Conservation (phyloP, 2,113 vertebrate genomes). For the Cisticola juncidis region DNA sequence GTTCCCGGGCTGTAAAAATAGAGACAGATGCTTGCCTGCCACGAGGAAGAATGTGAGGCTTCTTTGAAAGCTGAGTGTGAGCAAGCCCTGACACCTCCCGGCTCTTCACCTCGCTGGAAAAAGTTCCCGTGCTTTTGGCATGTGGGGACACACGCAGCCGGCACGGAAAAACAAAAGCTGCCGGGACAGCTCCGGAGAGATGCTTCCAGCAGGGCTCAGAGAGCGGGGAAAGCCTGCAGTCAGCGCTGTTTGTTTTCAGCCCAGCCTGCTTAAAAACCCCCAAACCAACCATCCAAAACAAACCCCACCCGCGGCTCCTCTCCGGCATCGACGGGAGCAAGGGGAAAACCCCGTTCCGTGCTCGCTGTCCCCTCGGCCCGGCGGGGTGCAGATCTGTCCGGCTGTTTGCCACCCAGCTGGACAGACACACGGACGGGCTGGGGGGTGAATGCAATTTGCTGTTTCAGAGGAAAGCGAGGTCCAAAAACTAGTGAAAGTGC, state of each 20-base stretch:
- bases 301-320: neutral
- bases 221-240: neutral
- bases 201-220: slow-evolving; percentile 42
- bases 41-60: slow-evolving; percentile 48
- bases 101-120: slow-evolving; percentile 50
- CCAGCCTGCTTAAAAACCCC: neutral
- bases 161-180: slow-evolving; percentile 16
- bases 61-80: slow-evolving; percentile 30
- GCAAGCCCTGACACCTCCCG: slow-evolving; percentile 59
- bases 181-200: slow-evolving; percentile 12
- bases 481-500: neutral
- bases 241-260: slow-evolving; percentile 6
- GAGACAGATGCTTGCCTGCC: slow-evolving; percentile 15
- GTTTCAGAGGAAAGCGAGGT: slow-evolving; percentile 14
- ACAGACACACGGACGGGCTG: neutral
- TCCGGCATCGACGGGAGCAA: neutral
- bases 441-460: neutral
- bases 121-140: slow-evolving; percentile 19
- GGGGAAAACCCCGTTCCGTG: fast-evolving
- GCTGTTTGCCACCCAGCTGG: neutral
- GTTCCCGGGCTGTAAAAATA: slow-evolving; percentile 50
- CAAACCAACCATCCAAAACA: neutral
- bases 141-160: neutral
- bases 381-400: neutral
- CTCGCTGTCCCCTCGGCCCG: fast-evolving